Evolutionary conservation across 2,888 invertebrate genomes (phyloP), one percentile per base, ranked within the genome.

Genomic region (Dasysyrphus albostriatus): DNA sequence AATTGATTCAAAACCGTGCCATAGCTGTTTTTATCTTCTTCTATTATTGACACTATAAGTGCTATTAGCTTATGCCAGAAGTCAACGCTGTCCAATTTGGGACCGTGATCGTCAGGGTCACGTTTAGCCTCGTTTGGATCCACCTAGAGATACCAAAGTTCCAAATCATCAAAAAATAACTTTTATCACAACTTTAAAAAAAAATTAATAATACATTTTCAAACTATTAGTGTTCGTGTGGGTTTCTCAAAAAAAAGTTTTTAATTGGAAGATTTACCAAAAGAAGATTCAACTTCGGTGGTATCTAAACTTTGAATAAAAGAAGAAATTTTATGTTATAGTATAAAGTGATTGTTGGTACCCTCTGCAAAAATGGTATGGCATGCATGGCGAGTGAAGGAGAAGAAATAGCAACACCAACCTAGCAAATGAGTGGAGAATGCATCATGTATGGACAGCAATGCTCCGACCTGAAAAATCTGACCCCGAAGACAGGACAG

Each of bases 51-150:
- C 73, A 98, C 98, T 89, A 99, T 98, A 83, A 99, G 95, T 39
- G 98, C 98, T 88, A 99, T 98, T 81, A 99, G 94, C 92, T 98
- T 98, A 93, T 98, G 98, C 99, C 99, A 99, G 94, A 99, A 99
- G 93, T 98, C 98, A 44, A 99, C 96, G 85, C 97, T 98, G 91
- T 98, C 97, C 90, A 97, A 92, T 89, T 96, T 95, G 1, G 97
- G 97, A 49, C 96, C 98, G 92, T 95, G 98, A 93, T 95, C 98
- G 92, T 98, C 96, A 14, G 96, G 95, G 91, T 97, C 97, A 78
- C 97, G 95, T 90, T 97, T 98, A 3, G 96, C 95, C 93, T 98
- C 98, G 91, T 96, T 97, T 75, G 98, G 98, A 94, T 98, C 98
- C 91, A 96, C 96, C 95, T 97, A 92, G 1, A 16, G 14, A 34